Evolutionary conservation across 2,888 invertebrate genomes (phyloP).

Genomic region (Thymelicus acteon): DNA sequence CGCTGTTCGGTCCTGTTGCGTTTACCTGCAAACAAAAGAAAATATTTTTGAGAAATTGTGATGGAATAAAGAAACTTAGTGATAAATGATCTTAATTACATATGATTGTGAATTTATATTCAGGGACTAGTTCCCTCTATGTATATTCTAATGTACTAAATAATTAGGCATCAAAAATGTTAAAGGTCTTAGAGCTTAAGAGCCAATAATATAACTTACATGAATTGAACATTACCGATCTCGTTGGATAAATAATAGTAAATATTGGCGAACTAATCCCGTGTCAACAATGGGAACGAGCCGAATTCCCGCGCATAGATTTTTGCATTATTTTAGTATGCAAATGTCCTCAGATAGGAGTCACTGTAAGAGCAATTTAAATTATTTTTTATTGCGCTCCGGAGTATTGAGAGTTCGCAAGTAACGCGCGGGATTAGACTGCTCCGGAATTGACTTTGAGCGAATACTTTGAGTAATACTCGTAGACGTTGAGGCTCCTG

Average conservation of each 20-base stretch:
- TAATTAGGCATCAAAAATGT: too few relatives aligned
- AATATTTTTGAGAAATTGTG: conserved; percentile 23
- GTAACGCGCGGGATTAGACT: conserved; percentile 59
- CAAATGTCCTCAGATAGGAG: conserved; percentile 82
- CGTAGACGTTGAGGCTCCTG: conserved; percentile 16
- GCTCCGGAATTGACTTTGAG: conserved; percentile 63
- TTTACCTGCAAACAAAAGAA: conserved; percentile 39
- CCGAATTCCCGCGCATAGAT: conserved; percentile 79
- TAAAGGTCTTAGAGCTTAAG: too few relatives aligned
- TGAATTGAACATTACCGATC: too few relatives aligned
- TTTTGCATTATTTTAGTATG: conserved; percentile 85
- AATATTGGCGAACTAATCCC: conserved; percentile 40
- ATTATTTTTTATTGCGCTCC: conserved; percentile 85
- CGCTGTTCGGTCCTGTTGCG: not conserved
- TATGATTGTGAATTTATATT: too few relatives aligned
- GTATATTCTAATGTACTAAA: too few relatives aligned
- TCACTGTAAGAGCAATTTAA: conserved; percentile 84
- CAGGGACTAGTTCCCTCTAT: too few relatives aligned
- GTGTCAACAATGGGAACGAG: conserved; percentile 56
- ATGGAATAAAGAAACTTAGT: too few relatives aligned
- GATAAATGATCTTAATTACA: too few relatives aligned
- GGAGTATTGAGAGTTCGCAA: conserved; percentile 81
- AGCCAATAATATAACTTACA: too few relatives aligned
- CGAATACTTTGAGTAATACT: conserved; percentile 26
- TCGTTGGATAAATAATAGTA: too few relatives aligned